Evolutionary conservation across 2,888 invertebrate genomes (phyloP).

Genomic region (Oxyteleia sp.): DNA sequence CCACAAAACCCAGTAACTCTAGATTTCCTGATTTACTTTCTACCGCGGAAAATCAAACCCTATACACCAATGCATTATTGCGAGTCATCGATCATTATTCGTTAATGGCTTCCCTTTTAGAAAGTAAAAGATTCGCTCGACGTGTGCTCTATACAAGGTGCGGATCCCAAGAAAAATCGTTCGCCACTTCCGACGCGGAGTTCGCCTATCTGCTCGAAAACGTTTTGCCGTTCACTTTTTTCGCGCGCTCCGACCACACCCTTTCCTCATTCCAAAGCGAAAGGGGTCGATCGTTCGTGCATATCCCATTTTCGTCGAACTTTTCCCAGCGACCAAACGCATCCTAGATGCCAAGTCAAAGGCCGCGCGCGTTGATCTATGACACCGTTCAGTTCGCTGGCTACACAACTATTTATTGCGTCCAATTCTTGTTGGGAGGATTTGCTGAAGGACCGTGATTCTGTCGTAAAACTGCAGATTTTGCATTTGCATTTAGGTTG

Average conservation of each 20-base stretch:
- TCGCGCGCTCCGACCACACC: constrained; percentile 60
- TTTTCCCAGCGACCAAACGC: constrained; percentile 38
- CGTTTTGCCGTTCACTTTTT: constrained; percentile 70
- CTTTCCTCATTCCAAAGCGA: constrained; percentile 59
- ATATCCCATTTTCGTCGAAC: constrained; percentile 53
- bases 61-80: constrained; percentile 74
- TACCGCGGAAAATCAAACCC: constrained; percentile 29
- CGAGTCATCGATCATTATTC: constrained; percentile 84
- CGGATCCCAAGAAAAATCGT: constrained; percentile 81
- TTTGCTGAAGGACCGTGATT: constrained; percentile 34
- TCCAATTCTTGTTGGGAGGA: constrained; percentile 40
- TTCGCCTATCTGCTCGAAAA: constrained; percentile 65
- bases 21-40: constrained; percentile 43
- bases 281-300: constrained; percentile 62
- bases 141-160: constrained; percentile 74
- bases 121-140: constrained; percentile 52
- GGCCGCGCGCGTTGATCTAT: constrained; percentile 57
- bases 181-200: constrained; percentile 76
- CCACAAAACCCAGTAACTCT: constrained; percentile 6
- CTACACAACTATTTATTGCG: constrained; percentile 62
- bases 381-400: constrained; percentile 47
- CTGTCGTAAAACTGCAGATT: no score
- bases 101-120: constrained; percentile 67
- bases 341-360: constrained; percentile 54
- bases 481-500: no score